Base-by-base conservation (phyloP, 2,888 invertebrate species). In the Scelioninae gen. 2 region DNA sequence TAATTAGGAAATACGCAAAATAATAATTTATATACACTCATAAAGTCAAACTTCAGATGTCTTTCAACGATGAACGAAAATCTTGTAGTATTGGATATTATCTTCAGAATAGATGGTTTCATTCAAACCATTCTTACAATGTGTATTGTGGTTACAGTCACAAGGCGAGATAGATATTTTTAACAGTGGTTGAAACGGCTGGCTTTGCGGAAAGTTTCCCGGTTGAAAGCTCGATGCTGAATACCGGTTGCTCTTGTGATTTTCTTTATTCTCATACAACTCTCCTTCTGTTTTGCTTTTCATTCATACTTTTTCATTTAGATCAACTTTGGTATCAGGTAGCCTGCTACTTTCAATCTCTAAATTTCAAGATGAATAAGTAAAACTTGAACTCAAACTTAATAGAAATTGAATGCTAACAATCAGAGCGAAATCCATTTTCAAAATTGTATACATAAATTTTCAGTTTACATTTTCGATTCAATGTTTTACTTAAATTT, bases 51-150 rank as follows among this genome's bases (percentile, higher is more conserved):
- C 25, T 22, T n/a, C 28, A 45, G 35, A 22, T n/a, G 39, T 64
- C 15, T 45, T n/a, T n/a, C 37, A 41, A 15, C 19, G n/a, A 22
- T 2, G 35, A 11, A 35, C 28, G 37, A 70, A 55, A 67, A 60
- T 58, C 73, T 65, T 52, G 67, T 61, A 74, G 78, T 72, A 79
- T 76, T 79, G 78, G 79, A 82, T 82, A 82, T 78, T 77, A 79
- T 77, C 74, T 73, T 58, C 74, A 77, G 73, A 73, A 73, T 72
- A 73, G 61, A 69, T 58, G 74, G 73, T 73, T 75, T 75, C 74
- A 82, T 82, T 81, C 78, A 76, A 76, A 57, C 76, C 57, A 78
- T 81, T 79, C 79, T 81, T 78, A 78, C 76, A 76, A 79, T 75
- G 78, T 78, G 76, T 78, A 79, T 81, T 78, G 77, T 76, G 77